Evolutionary conservation across 2,888 invertebrate genomes (phyloP).

Genomic region (Aphodius granarius): DNA sequence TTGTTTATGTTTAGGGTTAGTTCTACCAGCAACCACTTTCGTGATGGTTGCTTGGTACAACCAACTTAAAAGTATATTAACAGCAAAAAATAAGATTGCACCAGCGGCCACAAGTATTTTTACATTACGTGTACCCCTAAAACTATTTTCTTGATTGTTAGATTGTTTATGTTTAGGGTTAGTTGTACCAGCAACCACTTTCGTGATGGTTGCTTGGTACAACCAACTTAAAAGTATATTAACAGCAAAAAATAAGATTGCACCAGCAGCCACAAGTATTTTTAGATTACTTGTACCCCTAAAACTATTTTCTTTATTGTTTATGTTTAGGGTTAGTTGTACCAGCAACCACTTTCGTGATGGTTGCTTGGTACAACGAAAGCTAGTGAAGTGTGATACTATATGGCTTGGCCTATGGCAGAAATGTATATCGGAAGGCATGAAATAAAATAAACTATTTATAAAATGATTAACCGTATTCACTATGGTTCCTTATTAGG

Average conservation of each 20-base stretch:
- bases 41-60: background rate
- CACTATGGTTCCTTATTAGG: conserved; percentile 14
- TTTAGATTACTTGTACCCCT: too few relatives aligned
- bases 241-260: too few relatives aligned
- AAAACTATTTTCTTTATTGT: too few relatives aligned
- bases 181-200: background rate
- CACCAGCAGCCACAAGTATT: too few relatives aligned
- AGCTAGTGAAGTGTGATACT: too few relatives aligned
- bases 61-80: too few relatives aligned
- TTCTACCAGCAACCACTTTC: background rate
- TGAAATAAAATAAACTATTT: conserved; percentile 13
- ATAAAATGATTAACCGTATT: conserved; percentile 14
- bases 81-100: too few relatives aligned
- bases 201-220: background rate
- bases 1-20: background rate
- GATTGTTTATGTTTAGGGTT: background rate
- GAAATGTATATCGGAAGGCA: background rate
- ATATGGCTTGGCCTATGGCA: background rate
- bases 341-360: background rate
- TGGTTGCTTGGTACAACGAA: background rate
- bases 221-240: too few relatives aligned
- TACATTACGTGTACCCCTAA: too few relatives aligned
- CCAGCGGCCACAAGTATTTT: too few relatives aligned
- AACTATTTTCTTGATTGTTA: too few relatives aligned
- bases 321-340: background rate